Percentiles rank a stretch among this genome's conserved stretches.
phyloP scores from a whole-genome alignment of 2,797 vertebrate genomes.

The Anolis apletophallus region DNA sequence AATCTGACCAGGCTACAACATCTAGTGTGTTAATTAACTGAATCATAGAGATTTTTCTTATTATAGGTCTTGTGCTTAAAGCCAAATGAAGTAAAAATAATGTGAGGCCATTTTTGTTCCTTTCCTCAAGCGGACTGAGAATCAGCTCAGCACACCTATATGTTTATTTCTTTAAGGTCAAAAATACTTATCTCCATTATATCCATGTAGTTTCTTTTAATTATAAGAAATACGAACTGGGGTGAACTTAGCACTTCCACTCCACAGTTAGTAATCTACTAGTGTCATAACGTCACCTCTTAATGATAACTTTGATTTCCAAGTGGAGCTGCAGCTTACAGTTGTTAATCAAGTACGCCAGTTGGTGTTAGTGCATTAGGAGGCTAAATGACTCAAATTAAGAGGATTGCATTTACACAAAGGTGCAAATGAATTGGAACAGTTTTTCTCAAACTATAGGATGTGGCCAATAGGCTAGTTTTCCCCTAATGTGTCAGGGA shows the following conservation, averaged over 20 bases:
- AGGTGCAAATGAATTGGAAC: background rate
- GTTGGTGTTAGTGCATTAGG: background rate
- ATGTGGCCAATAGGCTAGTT: no score
- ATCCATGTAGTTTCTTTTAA: background rate
- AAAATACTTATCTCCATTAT: background rate
- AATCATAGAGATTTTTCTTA: background rate
- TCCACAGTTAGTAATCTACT: background rate
- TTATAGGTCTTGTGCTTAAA: background rate
- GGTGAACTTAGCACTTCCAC: background rate
- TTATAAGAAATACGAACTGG: background rate
- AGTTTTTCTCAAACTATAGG: no score
- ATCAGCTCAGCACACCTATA: background rate
- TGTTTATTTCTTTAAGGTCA: conserved; percentile 11
- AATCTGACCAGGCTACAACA: no score
- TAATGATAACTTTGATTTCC: background rate
- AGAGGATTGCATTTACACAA: background rate
- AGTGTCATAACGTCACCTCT: background rate
- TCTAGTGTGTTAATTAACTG: background rate
- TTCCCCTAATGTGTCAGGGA: no score
- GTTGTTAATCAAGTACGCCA: background rate
- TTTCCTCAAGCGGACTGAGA: background rate
- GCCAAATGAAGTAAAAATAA: background rate
- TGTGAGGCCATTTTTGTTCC: background rate
- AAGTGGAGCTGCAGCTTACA: background rate
- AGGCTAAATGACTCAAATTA: background rate